These are phyloP conservation scores for Clanis bilineata DNA, from an alignment of 2,888 invertebrate species.

Conservation along the genomic window DNA sequence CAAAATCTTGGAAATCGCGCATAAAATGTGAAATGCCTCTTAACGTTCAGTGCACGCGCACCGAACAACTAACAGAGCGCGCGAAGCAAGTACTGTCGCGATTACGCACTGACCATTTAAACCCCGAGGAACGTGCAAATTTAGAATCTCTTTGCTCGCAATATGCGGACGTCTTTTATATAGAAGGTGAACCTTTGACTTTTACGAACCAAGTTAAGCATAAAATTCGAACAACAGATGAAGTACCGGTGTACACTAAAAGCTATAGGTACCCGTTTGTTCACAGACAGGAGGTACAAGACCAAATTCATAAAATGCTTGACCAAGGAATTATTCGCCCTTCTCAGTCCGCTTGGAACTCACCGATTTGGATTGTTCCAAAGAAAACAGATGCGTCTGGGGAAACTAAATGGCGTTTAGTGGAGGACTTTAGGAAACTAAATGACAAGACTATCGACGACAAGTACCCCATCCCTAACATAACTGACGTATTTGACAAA, in stretches of 20 bases:
- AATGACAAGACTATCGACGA: slow-evolving; percentile 34
- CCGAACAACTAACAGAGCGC: too few species aligned
- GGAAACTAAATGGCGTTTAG: slow-evolving; percentile 28
- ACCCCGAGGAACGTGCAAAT: slow-evolving; percentile 34
- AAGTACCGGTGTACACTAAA: slow-evolving; percentile 21
- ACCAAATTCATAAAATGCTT: slow-evolving; percentile 22
- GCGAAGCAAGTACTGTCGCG: too few species aligned
- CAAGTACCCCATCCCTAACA: slow-evolving; percentile 34
- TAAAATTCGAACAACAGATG: slow-evolving; percentile 16
- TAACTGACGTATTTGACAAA: slow-evolving; percentile 31
- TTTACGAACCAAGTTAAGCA: slow-evolving; percentile 25
- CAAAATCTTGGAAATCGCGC: too few species aligned
- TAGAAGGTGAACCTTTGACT: slow-evolving; percentile 23
- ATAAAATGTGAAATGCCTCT: too few species aligned
- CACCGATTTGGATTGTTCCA: slow-evolving; percentile 17
- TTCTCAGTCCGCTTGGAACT: slow-evolving; percentile 16
- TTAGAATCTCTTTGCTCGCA: slow-evolving; percentile 24
- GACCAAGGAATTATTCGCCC: slow-evolving; percentile 19
- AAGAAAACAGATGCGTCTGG: slow-evolving; percentile 25
- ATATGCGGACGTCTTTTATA: slow-evolving; percentile 31
- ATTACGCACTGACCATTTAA: slow-evolving; percentile 38
- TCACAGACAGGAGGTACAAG: slow-evolving; percentile 22
- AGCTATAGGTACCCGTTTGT: slow-evolving; percentile 21
- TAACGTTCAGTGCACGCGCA: too few species aligned
- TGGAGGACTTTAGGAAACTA: slow-evolving; percentile 30